Percentiles rank a stretch among this genome's conserved stretches.
phyloP scores from a whole-genome alignment of 2,113 vertebrate genomes.

The Menidia beryllina region DNA sequence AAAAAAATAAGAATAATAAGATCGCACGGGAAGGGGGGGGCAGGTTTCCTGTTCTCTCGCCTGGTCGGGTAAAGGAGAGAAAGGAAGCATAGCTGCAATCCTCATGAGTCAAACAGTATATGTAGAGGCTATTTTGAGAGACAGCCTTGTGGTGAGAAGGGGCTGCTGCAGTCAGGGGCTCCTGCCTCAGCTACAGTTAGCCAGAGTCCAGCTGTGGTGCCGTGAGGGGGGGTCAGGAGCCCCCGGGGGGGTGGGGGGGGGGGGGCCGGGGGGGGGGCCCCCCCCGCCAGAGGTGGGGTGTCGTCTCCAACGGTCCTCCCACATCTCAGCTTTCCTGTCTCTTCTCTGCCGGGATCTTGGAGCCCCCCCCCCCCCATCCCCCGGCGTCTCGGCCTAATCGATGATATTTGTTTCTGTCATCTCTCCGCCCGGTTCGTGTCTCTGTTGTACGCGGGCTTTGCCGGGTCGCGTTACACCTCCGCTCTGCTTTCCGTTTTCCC shows the following conservation, averaged over 20 bases:
- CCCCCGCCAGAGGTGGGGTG: conserved; percentile 33
- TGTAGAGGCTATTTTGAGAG: conserved; percentile 49
- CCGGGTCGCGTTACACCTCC: conserved; percentile 2
- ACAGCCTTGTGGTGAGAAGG: conserved; percentile 32
- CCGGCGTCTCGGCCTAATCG: conserved; percentile 19
- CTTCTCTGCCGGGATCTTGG: conserved; percentile 30
- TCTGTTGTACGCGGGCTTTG: conserved; percentile 14
- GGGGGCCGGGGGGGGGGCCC: conserved; percentile 36
- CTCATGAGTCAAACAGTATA: conserved; percentile 21
- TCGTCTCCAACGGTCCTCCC: conserved; percentile 44
- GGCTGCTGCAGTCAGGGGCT: conserved; percentile 25
- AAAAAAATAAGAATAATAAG: not conserved
- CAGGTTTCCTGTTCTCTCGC: not conserved
- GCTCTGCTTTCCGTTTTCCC: not conserved
- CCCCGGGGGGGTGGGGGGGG: conserved; percentile 42
- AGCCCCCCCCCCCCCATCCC: conserved; percentile 27
- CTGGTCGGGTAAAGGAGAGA: not conserved
- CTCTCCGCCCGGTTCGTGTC: conserved; percentile 16
- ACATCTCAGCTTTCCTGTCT: conserved; percentile 31
- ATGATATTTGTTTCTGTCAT: conserved; percentile 31
- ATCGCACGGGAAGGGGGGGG: conserved; percentile 1
- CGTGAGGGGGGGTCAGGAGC: conserved; percentile 38
- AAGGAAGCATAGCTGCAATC: not conserved
- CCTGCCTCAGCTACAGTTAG: conserved; percentile 46
- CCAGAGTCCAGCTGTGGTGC: conserved; percentile 52